A percentile compares a stretch with the other conserved stretches of the same genome.
Evolutionary conservation across 2,888 invertebrate genomes (phyloP).

Genomic region (Dysmachus trigonus): DNA sequence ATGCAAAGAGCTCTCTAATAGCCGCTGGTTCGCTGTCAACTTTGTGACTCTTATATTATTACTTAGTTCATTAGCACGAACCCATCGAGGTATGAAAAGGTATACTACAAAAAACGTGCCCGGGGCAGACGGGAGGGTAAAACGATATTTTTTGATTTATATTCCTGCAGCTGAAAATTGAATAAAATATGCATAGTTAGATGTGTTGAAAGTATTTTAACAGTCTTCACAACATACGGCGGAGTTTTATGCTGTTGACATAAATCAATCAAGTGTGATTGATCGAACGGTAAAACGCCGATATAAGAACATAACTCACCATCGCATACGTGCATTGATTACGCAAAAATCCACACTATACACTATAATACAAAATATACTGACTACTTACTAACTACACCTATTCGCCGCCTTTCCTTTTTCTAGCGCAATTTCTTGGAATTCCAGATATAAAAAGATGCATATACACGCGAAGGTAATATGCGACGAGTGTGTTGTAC

Average conservation of each 20-base stretch:
- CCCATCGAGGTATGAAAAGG: not conserved
- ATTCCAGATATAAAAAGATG: not conserved
- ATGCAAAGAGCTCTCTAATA: not conserved
- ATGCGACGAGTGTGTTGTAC: not conserved
- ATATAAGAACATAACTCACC: constrained; percentile 20
- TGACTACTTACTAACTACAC: not conserved
- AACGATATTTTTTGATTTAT: constrained; percentile 18
- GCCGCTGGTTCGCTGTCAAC: not conserved
- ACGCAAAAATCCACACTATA: not conserved
- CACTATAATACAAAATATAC: no score
- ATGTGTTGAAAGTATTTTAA: constrained; percentile 30
- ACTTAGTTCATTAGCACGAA: constrained; percentile 29
- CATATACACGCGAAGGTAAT: not conserved
- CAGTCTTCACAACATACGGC: constrained; percentile 12
- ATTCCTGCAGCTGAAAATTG: constrained; percentile 18
- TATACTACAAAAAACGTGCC: not conserved
- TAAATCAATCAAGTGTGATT: constrained; percentile 38
- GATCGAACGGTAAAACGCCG: constrained; percentile 31
- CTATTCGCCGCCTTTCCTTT: not conserved
- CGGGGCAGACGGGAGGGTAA: not conserved
- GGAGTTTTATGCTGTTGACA: not conserved
- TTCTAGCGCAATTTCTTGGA: constrained; percentile 30
- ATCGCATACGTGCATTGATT: constrained; percentile 31
- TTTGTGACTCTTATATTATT: not conserved
- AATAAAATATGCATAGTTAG: constrained; percentile 28